Evolutionary conservation across 2,888 invertebrate species (phyloP).

Genomic region (Aspidapion aeneum): DNA sequence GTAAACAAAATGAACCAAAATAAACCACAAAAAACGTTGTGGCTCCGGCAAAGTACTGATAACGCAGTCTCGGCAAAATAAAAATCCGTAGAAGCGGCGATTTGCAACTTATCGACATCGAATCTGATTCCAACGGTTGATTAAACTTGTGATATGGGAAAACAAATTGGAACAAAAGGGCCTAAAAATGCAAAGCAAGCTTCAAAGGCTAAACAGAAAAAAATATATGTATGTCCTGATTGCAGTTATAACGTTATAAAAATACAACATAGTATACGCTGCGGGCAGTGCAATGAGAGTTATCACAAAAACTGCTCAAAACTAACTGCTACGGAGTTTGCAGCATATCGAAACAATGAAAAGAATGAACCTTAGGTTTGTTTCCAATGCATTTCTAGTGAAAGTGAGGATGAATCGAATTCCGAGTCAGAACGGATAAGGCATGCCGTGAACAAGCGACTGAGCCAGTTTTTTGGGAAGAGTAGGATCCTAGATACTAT

Average conservation of each 20-base stretch:
- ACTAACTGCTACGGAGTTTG: neutral
- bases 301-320: neutral
- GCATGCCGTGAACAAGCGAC: too few species aligned
- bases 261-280: neutral
- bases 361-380: neutral
- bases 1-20: neutral
- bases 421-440: neutral
- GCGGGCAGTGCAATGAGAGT: neutral
- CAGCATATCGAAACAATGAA: neutral
- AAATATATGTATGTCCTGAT: neutral
- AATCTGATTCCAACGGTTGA: neutral
- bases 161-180: neutral
- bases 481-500: too few species aligned
- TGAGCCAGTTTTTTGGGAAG: too few species aligned
- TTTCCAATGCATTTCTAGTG: neutral
- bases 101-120: neutral
- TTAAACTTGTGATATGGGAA: neutral
- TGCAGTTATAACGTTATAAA: neutral
- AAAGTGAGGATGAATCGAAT: neutral
- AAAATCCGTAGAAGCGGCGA: neutral
- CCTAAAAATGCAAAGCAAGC: neutral
- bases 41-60: neutral
- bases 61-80: neutral
- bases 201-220: neutral
- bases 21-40: neutral